These are phyloP conservation scores for Eurosta solidaginis DNA, from an alignment of 1,140 invertebrate species.

Conservation along the genomic window DNA sequence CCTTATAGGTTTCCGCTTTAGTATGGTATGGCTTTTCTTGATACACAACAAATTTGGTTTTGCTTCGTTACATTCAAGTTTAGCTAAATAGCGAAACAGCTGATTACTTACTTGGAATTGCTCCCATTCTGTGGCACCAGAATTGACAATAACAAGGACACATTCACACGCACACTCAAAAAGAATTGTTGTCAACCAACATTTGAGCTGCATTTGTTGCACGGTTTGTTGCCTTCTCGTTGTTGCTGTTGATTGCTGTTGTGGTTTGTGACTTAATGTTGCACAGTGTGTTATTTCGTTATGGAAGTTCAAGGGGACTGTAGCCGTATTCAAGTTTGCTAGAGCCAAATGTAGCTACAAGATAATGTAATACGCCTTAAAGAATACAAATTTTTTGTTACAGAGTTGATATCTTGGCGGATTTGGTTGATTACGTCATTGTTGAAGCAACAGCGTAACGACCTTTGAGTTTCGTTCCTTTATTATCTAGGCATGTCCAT, in stretches of 20 bases:
- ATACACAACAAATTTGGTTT: not conserved
- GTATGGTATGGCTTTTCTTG: not conserved
- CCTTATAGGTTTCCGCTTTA: no score
- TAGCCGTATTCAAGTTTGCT: no score
- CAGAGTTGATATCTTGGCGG: no score
- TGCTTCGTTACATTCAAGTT: constrained; percentile 13
- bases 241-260: not conserved
- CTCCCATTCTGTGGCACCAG: not conserved
- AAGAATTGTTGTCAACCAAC: constrained; percentile 1
- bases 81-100: constrained; percentile 19
- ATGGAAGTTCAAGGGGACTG: no score
- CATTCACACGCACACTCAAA: no score
- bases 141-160: not conserved
- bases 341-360: no score
- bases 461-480: no score
- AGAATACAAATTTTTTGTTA: no score
- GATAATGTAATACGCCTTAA: no score
- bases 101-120: constrained; percentile 15
- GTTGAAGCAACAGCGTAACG: no score
- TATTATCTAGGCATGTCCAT: no score
- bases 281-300: not conserved
- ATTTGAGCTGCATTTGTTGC: not conserved
- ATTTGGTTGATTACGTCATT: no score
- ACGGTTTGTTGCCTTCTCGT: constrained; percentile 3
- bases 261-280: not conserved